phyloP scores from a whole-genome alignment of 2,113 vertebrate genomes.

The Chitala chitala region DNA sequence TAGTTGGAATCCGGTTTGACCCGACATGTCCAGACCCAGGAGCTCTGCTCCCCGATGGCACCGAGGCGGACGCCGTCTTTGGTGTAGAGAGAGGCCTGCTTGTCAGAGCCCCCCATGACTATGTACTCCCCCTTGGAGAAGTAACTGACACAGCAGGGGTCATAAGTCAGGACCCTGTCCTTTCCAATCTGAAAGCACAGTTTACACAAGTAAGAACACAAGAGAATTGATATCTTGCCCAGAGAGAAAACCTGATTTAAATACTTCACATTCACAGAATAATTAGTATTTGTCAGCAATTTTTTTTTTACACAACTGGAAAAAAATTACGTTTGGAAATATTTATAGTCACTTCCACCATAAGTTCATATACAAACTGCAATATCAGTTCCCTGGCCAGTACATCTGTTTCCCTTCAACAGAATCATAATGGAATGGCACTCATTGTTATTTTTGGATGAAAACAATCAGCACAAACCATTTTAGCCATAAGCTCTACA shows the following conservation, averaged over 20 bases:
- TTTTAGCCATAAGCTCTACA: not conserved
- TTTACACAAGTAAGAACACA: not conserved
- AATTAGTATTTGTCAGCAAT: no score
- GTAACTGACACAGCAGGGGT: constrained; percentile 93
- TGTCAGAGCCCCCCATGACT: constrained; percentile 87
- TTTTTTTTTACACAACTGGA: not conserved
- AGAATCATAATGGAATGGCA: constrained; percentile 37
- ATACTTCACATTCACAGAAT: not conserved
- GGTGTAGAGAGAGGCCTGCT: constrained; percentile 90
- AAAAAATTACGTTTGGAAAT: not conserved
- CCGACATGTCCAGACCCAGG: constrained; percentile 92
- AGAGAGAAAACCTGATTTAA: not conserved
- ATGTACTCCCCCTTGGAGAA: constrained; percentile 95
- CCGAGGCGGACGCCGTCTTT: constrained; percentile 88
- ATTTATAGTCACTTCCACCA: not conserved
- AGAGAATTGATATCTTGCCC: not conserved
- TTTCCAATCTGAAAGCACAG: constrained; percentile 75
- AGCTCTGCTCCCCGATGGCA: constrained; percentile 80
- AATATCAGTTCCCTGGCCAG: constrained; percentile 39
- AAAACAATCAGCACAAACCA: constrained; percentile 15
- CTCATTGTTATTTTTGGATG: constrained; percentile 15
- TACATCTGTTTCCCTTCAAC: constrained; percentile 56
- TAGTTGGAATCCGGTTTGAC: constrained; percentile 95
- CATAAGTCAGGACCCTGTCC: constrained; percentile 80
- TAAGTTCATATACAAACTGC: constrained; percentile 46